phyloP scores from a whole-genome alignment of 2,797 vertebrate species.

The Percopsis omiscomaycus region DNA sequence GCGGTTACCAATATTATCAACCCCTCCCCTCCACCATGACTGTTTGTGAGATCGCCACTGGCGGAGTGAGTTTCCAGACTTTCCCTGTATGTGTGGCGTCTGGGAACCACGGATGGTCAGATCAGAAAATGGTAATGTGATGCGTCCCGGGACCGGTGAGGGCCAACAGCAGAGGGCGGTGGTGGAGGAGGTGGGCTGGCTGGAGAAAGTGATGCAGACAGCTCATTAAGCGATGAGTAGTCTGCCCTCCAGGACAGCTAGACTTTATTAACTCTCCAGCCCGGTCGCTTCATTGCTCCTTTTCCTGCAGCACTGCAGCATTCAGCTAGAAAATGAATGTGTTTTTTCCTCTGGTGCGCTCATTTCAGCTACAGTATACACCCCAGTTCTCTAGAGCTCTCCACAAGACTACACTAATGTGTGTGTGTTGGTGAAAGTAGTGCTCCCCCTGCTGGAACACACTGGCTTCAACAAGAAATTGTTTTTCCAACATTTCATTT shows the following conservation, averaged over 20 bases:
- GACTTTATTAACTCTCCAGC: conserved; percentile 47
- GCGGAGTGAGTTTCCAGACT: conserved; percentile 12
- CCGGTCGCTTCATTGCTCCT: conserved; percentile 13
- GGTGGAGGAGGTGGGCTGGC: conserved; percentile 12
- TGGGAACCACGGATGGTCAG: conserved; percentile 35
- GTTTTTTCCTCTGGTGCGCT: conserved; percentile 34
- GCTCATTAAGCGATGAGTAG: conserved; percentile 52
- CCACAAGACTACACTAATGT: neutral
- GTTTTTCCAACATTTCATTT: too few species aligned
- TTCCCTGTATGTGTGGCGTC: conserved; percentile 13
- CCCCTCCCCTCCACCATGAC: neutral
- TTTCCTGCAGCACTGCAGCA: conserved; percentile 24
- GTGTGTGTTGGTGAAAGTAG: neutral
- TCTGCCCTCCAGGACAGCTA: conserved; percentile 34
- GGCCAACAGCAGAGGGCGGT: conserved; percentile 36
- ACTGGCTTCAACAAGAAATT: too few species aligned
- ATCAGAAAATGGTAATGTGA: conserved; percentile 41
- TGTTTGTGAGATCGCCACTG: conserved; percentile 17
- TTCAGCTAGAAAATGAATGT: conserved; percentile 55
- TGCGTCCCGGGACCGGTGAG: conserved; percentile 12
- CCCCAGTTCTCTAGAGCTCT: conserved; percentile 2
- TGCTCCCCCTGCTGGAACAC: too few species aligned
- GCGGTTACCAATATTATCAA: neutral
- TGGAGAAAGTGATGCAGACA: conserved; percentile 18
- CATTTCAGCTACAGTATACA: neutral